Evolutionary conservation across 37 sponge, comb jelly and placozoan genomes (phyloP).

Genomic region (Halichondria panicea): DNA sequence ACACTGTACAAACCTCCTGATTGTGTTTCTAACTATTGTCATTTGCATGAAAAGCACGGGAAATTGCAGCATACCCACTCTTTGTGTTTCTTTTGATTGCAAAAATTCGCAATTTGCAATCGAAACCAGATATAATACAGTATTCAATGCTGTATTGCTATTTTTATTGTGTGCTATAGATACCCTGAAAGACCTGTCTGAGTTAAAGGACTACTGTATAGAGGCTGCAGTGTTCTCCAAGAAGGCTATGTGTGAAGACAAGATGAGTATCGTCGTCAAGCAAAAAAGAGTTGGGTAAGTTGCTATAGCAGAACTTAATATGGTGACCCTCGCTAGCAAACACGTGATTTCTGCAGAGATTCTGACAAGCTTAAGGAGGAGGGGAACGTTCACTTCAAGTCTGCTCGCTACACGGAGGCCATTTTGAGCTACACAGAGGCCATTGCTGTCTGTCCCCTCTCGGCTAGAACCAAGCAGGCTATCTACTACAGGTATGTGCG

Average conservation of each 20-base stretch:
- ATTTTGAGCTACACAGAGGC: constrained; percentile 31
- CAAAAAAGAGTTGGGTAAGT: constrained; percentile 31
- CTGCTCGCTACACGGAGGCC: constrained; percentile 11
- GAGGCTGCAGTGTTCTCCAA: constrained; percentile 46
- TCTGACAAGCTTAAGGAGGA: constrained; percentile 20
- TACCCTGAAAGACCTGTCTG: neutral
- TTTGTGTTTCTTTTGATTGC: too few species aligned
- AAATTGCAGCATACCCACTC: too few species aligned
- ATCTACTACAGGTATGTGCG: constrained; percentile 23
- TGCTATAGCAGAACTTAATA: neutral
- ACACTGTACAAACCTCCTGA: too few species aligned
- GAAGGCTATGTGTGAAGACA: constrained; percentile 40
- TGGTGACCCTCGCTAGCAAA: neutral
- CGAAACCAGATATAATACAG: too few species aligned
- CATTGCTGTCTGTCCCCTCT: constrained; percentile 43
- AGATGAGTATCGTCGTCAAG: constrained; percentile 22
- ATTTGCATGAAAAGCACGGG: too few species aligned
- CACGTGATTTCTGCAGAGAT: neutral
- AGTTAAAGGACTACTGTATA: constrained; percentile 10
- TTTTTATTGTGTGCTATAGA: too few species aligned
- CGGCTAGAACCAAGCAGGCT: constrained; percentile 30
- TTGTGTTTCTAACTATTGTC: too few species aligned
- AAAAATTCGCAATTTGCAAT: too few species aligned
- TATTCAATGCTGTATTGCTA: too few species aligned
- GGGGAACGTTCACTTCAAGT: constrained; percentile 23